phyloP scores from a whole-genome alignment of 2,113 vertebrate species.

The Dasyurus viverrinus region DNA sequence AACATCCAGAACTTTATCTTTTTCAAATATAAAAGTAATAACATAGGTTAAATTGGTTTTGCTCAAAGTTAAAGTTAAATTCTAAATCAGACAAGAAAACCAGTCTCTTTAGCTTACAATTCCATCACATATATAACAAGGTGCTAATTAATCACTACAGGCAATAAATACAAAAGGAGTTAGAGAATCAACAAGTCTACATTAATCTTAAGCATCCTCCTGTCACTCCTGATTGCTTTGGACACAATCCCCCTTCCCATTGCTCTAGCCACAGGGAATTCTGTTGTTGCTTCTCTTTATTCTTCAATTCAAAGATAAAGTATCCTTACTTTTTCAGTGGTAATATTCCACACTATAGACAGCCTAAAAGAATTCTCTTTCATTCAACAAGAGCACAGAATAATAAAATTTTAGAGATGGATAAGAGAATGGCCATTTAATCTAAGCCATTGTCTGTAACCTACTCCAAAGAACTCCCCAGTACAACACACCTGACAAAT shows the following conservation, averaged over 20 bases:
- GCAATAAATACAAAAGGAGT: constrained; percentile 1
- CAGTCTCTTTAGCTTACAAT: not conserved
- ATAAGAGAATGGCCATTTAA: not conserved
- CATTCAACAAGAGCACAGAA: not conserved
- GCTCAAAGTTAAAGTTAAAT: not conserved
- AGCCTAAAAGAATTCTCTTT: not conserved
- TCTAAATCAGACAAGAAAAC: not conserved
- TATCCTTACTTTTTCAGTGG: not conserved
- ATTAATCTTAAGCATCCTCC: not conserved
- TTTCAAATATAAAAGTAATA: not conserved
- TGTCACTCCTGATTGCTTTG: not conserved
- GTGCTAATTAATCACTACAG: constrained; percentile 1
- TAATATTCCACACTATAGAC: not conserved
- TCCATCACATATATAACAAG: not conserved
- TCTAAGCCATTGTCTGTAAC: not conserved
- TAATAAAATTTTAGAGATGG: not conserved
- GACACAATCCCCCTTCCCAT: not conserved
- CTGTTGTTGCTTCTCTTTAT: not conserved
- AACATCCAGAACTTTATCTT: not conserved
- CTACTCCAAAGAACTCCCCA: not conserved
- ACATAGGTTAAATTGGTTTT: not conserved
- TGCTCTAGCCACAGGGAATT: not conserved
- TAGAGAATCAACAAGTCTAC: not conserved
- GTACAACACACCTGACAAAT: not conserved
- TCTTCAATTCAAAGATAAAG: not conserved